Conservation (phyloP, 1,140 invertebrate genomes). For the Trinorchestia longiramus region DNA sequence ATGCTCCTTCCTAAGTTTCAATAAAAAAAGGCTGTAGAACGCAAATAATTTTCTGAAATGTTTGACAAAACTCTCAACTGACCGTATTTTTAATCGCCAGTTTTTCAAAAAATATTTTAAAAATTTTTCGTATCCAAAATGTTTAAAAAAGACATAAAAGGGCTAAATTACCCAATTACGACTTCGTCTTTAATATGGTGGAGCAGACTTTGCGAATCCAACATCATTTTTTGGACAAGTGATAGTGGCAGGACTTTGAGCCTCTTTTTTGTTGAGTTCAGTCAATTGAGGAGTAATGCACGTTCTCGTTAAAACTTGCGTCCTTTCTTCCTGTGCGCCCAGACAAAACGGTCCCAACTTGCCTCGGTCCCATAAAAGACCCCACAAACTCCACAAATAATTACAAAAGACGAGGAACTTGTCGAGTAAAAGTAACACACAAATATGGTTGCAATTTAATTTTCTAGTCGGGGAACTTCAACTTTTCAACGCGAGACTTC, state of each 20-base stretch:
- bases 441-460: constrained; percentile 55
- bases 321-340: constrained; percentile 40
- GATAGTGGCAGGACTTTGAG: constrained; percentile 15
- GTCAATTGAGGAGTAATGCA: constrained; percentile 47
- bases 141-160: background rate
- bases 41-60: too few relatives aligned
- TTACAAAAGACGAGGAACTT: constrained; percentile 51
- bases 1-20: background rate
- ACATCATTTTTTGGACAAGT: constrained; percentile 25
- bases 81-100: too few relatives aligned
- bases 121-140: background rate
- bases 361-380: constrained; percentile 44
- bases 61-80: too few relatives aligned
- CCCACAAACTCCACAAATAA: constrained; percentile 55
- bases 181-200: background rate
- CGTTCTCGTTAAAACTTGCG: constrained; percentile 42
- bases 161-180: background rate
- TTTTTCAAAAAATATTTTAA: too few relatives aligned
- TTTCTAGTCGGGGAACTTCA: constrained; percentile 51
- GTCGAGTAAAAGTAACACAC: constrained; percentile 50
- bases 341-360: constrained; percentile 48
- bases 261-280: constrained; percentile 46
- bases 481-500: constrained; percentile 46
- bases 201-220: background rate
- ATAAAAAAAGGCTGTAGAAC: too few relatives aligned